These are phyloP conservation scores for Psammodynastes pulverulentus DNA, from an alignment of 2,113 vertebrate genomes.

Conservation along the genomic window DNA sequence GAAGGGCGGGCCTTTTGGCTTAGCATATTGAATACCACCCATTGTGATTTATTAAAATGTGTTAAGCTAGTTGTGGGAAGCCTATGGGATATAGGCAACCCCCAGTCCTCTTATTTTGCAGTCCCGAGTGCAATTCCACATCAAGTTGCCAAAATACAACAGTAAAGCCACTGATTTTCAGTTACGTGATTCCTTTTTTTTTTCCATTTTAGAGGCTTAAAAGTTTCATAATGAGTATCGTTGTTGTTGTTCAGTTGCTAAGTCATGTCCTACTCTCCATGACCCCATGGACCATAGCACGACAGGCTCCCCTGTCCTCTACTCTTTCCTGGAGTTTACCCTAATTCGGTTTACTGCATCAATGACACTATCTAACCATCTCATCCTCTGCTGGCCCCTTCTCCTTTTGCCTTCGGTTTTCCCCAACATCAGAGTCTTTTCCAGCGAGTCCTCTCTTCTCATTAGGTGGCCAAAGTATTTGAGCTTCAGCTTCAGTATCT, in stretches of 20 bases:
- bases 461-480: background rate
- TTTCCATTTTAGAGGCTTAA: background rate
- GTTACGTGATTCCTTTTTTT: background rate
- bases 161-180: background rate
- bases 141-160: background rate
- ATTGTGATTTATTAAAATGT: background rate
- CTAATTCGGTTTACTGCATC: background rate
- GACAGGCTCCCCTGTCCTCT: background rate
- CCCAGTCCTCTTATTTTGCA: background rate
- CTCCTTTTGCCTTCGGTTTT: background rate
- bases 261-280: background rate
- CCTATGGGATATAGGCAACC: background rate
- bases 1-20: background rate
- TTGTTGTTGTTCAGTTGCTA: background rate
- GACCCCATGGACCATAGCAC: background rate
- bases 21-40: background rate
- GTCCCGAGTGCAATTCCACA: background rate
- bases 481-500: background rate
- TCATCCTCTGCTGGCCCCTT: background rate
- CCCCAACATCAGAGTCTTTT: background rate
- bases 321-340: background rate
- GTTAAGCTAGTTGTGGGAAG: background rate
- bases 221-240: background rate
- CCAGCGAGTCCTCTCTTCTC: background rate
- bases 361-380: background rate